These are phyloP conservation scores for Anaspis maculata DNA, from an alignment of 2,888 invertebrate genomes.

Conservation along the genomic window DNA sequence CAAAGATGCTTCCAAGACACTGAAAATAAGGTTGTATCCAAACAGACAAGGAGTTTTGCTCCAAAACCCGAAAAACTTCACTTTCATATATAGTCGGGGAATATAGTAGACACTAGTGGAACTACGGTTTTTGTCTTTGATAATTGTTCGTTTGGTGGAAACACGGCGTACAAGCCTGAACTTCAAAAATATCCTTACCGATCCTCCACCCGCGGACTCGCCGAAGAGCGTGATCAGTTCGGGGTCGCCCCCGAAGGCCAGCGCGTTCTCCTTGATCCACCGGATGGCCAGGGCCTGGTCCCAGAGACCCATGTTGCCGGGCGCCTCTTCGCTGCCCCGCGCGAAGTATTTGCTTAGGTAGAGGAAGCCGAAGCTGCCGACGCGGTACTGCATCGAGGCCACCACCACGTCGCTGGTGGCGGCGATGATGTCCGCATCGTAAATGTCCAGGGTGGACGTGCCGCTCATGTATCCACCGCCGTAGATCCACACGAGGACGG, in stretches of 20 bases:
- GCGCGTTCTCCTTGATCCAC: conserved; percentile 89
- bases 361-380: conserved; percentile 90
- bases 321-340: conserved; percentile 66
- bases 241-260: conserved; percentile 88
- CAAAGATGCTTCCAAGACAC: no score
- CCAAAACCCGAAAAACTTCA: no score
- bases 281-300: conserved; percentile 90
- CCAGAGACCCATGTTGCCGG: conserved; percentile 90
- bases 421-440: conserved; percentile 88
- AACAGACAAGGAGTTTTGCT: no score
- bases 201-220: conserved; percentile 91
- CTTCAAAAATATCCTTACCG: no score
- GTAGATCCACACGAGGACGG: conserved; percentile 88
- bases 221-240: conserved; percentile 89
- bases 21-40: no score
- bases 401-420: conserved; percentile 86
- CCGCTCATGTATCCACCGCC: conserved; percentile 93
- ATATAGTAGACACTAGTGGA: no score
- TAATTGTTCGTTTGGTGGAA: no score
- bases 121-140: no score
- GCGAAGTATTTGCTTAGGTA: conserved; percentile 69
- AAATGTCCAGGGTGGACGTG: conserved; percentile 85
- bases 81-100: no score
- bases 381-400: conserved; percentile 89
- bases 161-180: no score